Evolutionary conservation across 2,888 invertebrate species (phyloP).

Genomic region (Heteropelma amictum): DNA sequence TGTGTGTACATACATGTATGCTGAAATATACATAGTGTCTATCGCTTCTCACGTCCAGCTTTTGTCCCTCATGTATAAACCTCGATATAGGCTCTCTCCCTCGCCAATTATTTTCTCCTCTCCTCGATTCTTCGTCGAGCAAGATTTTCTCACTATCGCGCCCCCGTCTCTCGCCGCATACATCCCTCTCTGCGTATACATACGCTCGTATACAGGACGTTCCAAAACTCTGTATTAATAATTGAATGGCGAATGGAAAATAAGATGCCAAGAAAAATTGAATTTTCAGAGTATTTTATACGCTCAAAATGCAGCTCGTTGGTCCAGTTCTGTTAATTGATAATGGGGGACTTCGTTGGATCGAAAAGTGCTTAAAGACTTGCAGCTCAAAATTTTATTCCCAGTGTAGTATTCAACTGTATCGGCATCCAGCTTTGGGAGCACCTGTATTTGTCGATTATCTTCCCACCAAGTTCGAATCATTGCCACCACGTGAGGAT

Average conservation of each 20-base stretch:
- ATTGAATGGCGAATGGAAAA: too few species aligned
- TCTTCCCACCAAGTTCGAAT: slow-evolving; percentile 24
- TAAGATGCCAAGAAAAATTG: too few species aligned
- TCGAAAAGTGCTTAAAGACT: too few species aligned
- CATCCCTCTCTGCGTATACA: slow-evolving; percentile 22
- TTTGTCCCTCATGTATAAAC: slow-evolving; percentile 30
- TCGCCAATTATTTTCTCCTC: slow-evolving; percentile 54
- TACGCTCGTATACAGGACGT: too few species aligned
- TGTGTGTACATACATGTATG: background rate
- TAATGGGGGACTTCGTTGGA: too few species aligned
- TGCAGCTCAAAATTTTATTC: too few species aligned
- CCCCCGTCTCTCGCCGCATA: slow-evolving; percentile 39
- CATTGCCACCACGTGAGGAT: slow-evolving; percentile 39
- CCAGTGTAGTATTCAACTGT: too few species aligned
- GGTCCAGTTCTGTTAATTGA: too few species aligned
- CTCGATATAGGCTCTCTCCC: slow-evolving; percentile 23
- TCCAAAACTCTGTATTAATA: too few species aligned
- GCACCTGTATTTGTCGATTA: slow-evolving; percentile 39
- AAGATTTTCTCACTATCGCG: slow-evolving; percentile 37
- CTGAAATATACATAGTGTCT: background rate
- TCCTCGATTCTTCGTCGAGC: slow-evolving; percentile 43
- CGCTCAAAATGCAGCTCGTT: too few species aligned
- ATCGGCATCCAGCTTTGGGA: slow-evolving; percentile 25
- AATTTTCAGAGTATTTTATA: too few species aligned
- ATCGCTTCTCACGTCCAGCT: slow-evolving; percentile 16